Evolutionary conservation across 2,888 invertebrate genomes (phyloP).

Genomic region (Hyposoter didymator): DNA sequence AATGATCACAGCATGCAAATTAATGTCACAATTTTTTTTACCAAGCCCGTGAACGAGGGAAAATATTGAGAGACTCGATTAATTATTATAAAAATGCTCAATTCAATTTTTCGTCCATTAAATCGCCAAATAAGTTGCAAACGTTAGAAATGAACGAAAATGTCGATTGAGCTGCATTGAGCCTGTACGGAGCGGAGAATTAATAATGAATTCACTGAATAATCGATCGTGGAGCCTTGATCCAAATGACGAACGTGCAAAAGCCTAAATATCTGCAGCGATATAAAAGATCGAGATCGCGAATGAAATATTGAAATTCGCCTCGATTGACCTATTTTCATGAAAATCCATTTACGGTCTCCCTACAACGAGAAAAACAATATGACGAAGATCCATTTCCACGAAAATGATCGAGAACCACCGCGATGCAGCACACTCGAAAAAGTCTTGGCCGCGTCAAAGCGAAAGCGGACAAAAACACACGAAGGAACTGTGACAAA

Average conservation of each 20-base stretch:
- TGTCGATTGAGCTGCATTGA: neutral
- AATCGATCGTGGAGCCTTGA: conserved; percentile 43
- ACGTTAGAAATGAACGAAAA: neutral
- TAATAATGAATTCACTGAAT: conserved; percentile 42
- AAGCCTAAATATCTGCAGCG: conserved; percentile 30
- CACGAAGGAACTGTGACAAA: conserved; percentile 1
- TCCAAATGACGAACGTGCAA: conserved; percentile 48
- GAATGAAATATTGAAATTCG: conserved; percentile 45
- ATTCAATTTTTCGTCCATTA: neutral
- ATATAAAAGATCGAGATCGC: conserved; percentile 33
- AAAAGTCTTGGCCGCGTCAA: conserved; percentile 9
- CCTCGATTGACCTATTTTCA: conserved; percentile 24
- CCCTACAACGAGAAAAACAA: neutral
- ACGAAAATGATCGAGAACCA: conserved; percentile 46
- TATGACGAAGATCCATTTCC: conserved; percentile 11
- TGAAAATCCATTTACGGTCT: conserved; percentile 33
- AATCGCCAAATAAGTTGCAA: neutral
- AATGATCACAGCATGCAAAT: too few relatives aligned
- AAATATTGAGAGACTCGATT: neutral
- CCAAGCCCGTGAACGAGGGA: neutral
- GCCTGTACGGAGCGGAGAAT: neutral
- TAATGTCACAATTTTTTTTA: too few relatives aligned
- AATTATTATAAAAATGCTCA: neutral
- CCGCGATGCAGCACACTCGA: conserved; percentile 5
- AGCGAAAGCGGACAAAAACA: conserved; percentile 42